Conservation (phyloP, 2,888 invertebrate genomes). For the Spilosoma lubricipeda region DNA sequence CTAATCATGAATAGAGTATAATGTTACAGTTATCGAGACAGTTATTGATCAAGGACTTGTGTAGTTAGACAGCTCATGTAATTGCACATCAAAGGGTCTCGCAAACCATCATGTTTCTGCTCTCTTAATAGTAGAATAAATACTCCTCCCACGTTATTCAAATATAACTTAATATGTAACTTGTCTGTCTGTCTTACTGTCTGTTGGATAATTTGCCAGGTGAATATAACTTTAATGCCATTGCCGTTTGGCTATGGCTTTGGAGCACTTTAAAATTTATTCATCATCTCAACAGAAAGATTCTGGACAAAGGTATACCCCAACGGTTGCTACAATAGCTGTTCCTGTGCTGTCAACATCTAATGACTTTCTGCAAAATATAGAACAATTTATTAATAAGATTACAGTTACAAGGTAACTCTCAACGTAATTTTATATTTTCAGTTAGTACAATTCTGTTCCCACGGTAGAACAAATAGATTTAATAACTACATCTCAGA, state of each 20-base stretch:
- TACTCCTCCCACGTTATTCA: neutral
- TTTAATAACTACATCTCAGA: neutral
- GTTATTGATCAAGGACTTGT: constrained; percentile 8
- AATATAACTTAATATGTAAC: neutral
- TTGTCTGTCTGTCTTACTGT: too few relatives aligned
- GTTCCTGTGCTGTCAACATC: too few relatives aligned
- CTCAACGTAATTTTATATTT: neutral
- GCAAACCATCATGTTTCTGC: neutral
- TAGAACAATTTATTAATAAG: too few relatives aligned
- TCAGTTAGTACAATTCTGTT: neutral
- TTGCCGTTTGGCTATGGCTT: too few relatives aligned
- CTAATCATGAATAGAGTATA: constrained; percentile 18
- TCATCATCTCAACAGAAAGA: too few relatives aligned
- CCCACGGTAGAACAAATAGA: neutral
- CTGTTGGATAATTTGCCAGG: too few relatives aligned
- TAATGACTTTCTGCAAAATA: too few relatives aligned
- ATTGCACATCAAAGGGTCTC: neutral
- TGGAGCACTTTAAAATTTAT: too few relatives aligned
- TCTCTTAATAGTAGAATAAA: neutral
- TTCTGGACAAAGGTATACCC: too few relatives aligned
- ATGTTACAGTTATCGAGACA: constrained; percentile 1
- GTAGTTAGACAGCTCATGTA: neutral
- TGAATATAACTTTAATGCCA: too few relatives aligned
- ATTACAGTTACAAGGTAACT: neutral
- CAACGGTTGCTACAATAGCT: too few relatives aligned